phyloP scores from a whole-genome alignment of 2,797 vertebrate species.

The Tokudaia tokunoshimensis region DNA sequence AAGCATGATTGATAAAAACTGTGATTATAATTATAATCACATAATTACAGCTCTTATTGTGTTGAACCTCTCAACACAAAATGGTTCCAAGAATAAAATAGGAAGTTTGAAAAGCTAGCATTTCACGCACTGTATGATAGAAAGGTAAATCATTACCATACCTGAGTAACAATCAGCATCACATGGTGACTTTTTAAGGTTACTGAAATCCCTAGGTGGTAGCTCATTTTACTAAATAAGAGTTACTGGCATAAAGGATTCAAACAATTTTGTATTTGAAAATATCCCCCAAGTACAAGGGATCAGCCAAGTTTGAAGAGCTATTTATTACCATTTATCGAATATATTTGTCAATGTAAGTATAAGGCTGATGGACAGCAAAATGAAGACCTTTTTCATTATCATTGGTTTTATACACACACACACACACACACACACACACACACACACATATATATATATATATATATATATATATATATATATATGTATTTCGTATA shows the following conservation, averaged over 20 bases:
- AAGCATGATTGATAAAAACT: not conserved
- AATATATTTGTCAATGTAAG: fast-evolving
- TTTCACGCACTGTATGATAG: not conserved
- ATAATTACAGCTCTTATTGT: not conserved
- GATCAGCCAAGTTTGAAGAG: not conserved
- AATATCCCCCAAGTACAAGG: not conserved
- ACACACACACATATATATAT: no score
- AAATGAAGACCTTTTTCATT: not conserved
- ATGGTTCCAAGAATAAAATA: not conserved
- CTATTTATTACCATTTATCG: not conserved
- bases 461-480: no score
- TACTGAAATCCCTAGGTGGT: not conserved
- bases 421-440: no score
- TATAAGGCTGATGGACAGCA: not conserved
- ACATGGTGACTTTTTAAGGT: not conserved
- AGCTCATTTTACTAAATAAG: not conserved
- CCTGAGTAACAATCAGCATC: not conserved
- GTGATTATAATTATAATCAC: not conserved
- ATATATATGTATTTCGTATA: not conserved
- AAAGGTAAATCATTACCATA: not conserved
- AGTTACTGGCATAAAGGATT: not conserved
- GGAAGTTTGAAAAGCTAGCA: not conserved
- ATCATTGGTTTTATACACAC: not conserved
- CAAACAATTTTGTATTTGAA: not conserved
- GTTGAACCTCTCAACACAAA: not conserved